Percentiles rank a stretch among this genome's conserved stretches.
These are phyloP conservation scores for Petrolisthes manimaculis DNA, from an alignment of 2,888 invertebrate species.

Conservation along the genomic window DNA sequence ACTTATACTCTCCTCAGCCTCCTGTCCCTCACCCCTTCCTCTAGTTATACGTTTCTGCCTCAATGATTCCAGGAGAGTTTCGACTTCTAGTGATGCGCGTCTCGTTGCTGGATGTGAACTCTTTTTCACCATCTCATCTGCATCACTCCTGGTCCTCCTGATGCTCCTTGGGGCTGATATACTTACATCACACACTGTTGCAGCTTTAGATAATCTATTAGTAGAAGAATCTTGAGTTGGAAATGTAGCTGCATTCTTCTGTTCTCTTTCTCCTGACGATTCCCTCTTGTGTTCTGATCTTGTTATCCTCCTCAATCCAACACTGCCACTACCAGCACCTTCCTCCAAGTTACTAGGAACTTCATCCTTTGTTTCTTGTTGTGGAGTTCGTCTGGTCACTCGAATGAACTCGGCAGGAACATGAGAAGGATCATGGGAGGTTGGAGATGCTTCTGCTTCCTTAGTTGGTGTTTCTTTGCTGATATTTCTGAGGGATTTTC, in stretches of 20 bases:
- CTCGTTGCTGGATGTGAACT: background rate
- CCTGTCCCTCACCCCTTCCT: background rate
- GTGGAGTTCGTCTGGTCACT: conserved; percentile 35
- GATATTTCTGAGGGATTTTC: conserved; percentile 34
- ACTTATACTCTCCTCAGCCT: conserved; percentile 26
- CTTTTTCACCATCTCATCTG: conserved; percentile 35
- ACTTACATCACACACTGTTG: background rate
- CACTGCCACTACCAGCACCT: background rate
- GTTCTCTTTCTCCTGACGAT: background rate
- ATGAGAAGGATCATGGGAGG: background rate
- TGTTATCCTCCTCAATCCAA: background rate
- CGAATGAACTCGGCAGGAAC: conserved; percentile 5
- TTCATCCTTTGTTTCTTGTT: conserved; percentile 1
- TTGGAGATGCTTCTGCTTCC: background rate
- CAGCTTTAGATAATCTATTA: background rate
- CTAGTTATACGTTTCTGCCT: conserved; percentile 16
- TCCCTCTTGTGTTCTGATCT: conserved; percentile 23
- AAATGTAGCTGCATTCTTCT: background rate
- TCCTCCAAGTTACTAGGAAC: background rate
- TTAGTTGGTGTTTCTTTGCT: background rate
- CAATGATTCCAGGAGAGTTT: conserved; percentile 7
- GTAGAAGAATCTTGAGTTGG: background rate
- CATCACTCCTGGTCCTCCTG: conserved; percentile 48
- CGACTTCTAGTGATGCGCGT: conserved; percentile 44
- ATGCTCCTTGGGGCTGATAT: conserved; percentile 31